Evolutionary conservation across 2,113 vertebrate genomes (phyloP), one percentile per base, ranked within the genome.

Genomic region (Fulmarus glacialis): DNA sequence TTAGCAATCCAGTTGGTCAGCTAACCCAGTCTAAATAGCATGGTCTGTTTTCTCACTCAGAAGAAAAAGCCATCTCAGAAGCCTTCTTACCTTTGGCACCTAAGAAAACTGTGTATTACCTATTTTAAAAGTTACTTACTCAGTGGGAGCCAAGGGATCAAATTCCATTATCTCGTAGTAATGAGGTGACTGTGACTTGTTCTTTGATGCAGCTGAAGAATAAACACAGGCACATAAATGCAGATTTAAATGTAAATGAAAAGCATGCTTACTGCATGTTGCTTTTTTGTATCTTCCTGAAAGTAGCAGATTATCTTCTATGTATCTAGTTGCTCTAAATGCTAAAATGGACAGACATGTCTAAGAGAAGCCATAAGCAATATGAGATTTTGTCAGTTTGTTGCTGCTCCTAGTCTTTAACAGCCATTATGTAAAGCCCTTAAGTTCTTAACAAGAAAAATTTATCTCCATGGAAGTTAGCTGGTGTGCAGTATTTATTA

Each of bases 121-220:
- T 73, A 34, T 45, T 79, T 89, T 34, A 86, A 73, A 82, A 97
- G 83, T 91, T 79, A 98, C 98, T 98, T 97, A 99, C 98, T 99
- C 98, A 79, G 97, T 93, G 56, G 95, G 98, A 89, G 98, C 98
- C 82, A 99, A 97, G 43, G 98, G 98, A 96, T 99, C 98, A 83
- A 99, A 99, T 82, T 99, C 98, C 97, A 99, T 98, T 78, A 99
- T 90, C 32, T 98, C 98, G 0, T 98, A 98, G 96, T 98, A 99
- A 97, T 96, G 97, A 97, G 97, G 63, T 84, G 95, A 75, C 27
- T 96, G 97, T 32, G 87, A 87, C 84, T 93, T 96, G 72, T 52
- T 98, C 92, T 98, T 97, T 68, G 97, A 81, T 56, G 58, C 8
- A 40, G 93, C 98, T 98, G 87, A 80, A 94, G 59, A 80, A 70